Evolutionary conservation across 2,888 invertebrate species (phyloP).

Genomic region (Acanthoscelides obtectus): DNA sequence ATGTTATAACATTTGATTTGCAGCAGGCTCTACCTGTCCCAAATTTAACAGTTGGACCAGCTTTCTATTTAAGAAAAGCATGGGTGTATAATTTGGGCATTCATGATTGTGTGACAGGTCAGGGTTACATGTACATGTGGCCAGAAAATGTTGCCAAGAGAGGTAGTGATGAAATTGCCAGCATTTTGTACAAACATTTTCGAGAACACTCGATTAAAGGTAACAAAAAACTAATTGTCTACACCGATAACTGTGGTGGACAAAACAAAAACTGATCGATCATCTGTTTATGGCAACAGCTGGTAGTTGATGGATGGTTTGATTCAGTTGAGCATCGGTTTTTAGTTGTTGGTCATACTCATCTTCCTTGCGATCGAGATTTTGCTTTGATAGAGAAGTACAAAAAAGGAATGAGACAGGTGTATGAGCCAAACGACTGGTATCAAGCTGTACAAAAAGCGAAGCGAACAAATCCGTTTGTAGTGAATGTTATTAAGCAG

Average conservation of each 20-base stretch:
- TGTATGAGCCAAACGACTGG: slow-evolving; percentile 4
- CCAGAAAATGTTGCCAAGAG: slow-evolving; percentile 18
- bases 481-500: slow-evolving; percentile 2
- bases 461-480: slow-evolving; percentile 9
- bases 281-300: slow-evolving; percentile 16
- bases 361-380: slow-evolving; percentile 13
- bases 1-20: slow-evolving; percentile 18
- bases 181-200: slow-evolving; percentile 17
- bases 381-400: slow-evolving; percentile 13
- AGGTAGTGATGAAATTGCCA: slow-evolving; percentile 21
- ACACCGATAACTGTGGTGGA: slow-evolving; percentile 18
- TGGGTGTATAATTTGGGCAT: slow-evolving; percentile 20
- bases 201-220: slow-evolving; percentile 8
- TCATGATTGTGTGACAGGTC: slow-evolving; percentile 9
- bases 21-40: slow-evolving; percentile 24
- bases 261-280: slow-evolving; percentile 21
- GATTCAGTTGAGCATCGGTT: slow-evolving; percentile 17
- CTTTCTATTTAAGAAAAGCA: slow-evolving; percentile 16
- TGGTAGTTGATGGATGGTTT: slow-evolving; percentile 14
- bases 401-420: slow-evolving; percentile 1
- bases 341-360: slow-evolving; percentile 18
- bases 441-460: slow-evolving; percentile 9
- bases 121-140: slow-evolving; percentile 21
- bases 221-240: slow-evolving; percentile 13
- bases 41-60: slow-evolving; percentile 9